Conservation (phyloP, 2,113 vertebrate genomes). For the Crotalus tigris region DNA sequence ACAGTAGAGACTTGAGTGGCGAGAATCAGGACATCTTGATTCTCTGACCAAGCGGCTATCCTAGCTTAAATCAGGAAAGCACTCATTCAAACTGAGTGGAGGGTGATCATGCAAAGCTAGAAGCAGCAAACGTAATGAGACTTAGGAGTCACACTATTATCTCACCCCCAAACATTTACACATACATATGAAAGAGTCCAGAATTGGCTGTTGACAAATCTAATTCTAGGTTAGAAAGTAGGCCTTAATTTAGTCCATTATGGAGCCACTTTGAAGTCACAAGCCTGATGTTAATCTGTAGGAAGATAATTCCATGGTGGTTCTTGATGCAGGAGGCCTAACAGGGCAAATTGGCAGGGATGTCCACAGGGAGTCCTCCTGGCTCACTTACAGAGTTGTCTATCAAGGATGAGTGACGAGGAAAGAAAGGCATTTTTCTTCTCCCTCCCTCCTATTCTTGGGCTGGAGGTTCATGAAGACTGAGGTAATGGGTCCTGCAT, state of each 20-base stretch:
- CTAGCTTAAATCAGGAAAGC: neutral
- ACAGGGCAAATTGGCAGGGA: neutral
- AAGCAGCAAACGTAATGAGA: slow-evolving; percentile 15
- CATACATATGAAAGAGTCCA: neutral
- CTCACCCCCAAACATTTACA: slow-evolving; percentile 5
- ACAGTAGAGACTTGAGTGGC: neutral
- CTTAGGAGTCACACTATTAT: slow-evolving; percentile 1
- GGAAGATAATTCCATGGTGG: neutral
- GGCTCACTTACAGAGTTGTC: neutral
- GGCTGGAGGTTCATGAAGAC: slow-evolving; percentile 11
- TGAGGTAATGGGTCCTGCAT: slow-evolving; percentile 11
- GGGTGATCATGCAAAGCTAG: slow-evolving; percentile 27
- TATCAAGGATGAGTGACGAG: neutral
- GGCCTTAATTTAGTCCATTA: neutral
- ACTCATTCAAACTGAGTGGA: neutral
- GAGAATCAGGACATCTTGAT: neutral
- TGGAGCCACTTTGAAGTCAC: neutral
- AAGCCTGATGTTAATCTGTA: neutral
- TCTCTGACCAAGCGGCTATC: slow-evolving; percentile 18
- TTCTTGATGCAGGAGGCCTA: neutral
- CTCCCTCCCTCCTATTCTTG: neutral
- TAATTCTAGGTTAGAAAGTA: neutral
- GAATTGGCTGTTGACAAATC: neutral
- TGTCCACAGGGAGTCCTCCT: neutral
- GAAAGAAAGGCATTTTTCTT: neutral